Evolutionary conservation across 2,113 vertebrate genomes (phyloP).

Genomic region (Thunnus maccoyii): DNA sequence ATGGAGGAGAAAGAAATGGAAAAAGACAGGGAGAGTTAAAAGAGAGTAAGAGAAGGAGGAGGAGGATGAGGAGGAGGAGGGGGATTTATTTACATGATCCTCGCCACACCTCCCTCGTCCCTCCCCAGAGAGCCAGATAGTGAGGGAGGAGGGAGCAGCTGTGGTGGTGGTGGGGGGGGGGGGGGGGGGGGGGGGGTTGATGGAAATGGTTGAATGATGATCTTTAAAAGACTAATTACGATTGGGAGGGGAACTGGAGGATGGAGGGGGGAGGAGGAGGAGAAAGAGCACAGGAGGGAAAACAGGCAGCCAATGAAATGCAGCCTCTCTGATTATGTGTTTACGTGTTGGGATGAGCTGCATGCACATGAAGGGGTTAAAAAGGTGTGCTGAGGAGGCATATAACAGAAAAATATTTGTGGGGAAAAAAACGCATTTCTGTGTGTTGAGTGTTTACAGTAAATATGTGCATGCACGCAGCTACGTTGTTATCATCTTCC

Average conservation of each 20-base stretch:
- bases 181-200: slow-evolving; percentile 19
- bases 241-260: slow-evolving; percentile 45
- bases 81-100: slow-evolving; percentile 56
- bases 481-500: slow-evolving; percentile 6
- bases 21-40: neutral
- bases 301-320: slow-evolving; percentile 56
- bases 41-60: slow-evolving; percentile 2
- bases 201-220: slow-evolving; percentile 68
- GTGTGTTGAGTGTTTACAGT: neutral
- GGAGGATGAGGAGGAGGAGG: neutral
- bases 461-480: neutral
- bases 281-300: slow-evolving; percentile 20
- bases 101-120: slow-evolving; percentile 40
- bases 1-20: neutral
- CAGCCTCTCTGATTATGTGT: slow-evolving; percentile 33
- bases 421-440: too few relatives aligned
- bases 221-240: slow-evolving; percentile 65
- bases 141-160: slow-evolving; percentile 36
- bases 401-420: neutral
- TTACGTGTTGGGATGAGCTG: neutral
- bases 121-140: slow-evolving; percentile 49
- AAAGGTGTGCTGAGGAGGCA: neutral
- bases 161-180: neutral
- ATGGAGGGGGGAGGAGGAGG: slow-evolving; percentile 3
- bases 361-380: neutral